Percentiles rank a stretch among this genome's conserved stretches.
phyloP scores from a whole-genome alignment of 2,113 vertebrate species.

The Myiopsitta monachus region DNA sequence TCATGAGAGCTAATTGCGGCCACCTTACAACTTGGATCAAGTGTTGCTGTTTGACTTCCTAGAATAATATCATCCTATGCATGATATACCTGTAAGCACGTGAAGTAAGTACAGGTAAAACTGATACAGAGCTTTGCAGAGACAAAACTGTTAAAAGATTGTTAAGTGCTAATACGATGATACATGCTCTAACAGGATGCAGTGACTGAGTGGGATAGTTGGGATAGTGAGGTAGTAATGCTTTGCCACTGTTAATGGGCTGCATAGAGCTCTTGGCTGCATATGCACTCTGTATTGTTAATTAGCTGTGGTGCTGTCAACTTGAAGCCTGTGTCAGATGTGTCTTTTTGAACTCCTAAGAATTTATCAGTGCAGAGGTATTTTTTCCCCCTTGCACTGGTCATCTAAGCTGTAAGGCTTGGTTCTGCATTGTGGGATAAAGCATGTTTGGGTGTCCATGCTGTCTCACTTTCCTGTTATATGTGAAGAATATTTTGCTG shows the following conservation, averaged over 20 bases:
- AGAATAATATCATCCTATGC: background rate
- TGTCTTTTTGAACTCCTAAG: background rate
- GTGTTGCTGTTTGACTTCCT: constrained; percentile 52
- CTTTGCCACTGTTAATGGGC: background rate
- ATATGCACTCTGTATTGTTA: background rate
- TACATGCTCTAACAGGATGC: background rate
- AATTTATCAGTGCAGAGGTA: background rate
- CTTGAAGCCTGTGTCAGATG: background rate
- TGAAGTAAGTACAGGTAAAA: background rate
- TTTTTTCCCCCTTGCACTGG: background rate
- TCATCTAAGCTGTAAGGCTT: background rate
- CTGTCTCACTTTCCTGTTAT: background rate
- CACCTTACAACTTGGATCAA: constrained; percentile 46
- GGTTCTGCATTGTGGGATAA: background rate
- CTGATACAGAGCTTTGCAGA: background rate
- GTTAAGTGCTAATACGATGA: background rate
- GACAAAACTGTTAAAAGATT: background rate
- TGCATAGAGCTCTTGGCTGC: background rate
- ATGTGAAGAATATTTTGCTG: fast-evolving
- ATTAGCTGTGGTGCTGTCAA: background rate
- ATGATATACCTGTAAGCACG: background rate
- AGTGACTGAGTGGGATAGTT: background rate
- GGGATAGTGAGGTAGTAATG: background rate
- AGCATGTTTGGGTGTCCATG: background rate
- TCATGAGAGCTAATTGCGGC: constrained; percentile 47